phyloP scores from a whole-genome alignment of 2,797 vertebrate species.

The Microchirus variegatus region DNA sequence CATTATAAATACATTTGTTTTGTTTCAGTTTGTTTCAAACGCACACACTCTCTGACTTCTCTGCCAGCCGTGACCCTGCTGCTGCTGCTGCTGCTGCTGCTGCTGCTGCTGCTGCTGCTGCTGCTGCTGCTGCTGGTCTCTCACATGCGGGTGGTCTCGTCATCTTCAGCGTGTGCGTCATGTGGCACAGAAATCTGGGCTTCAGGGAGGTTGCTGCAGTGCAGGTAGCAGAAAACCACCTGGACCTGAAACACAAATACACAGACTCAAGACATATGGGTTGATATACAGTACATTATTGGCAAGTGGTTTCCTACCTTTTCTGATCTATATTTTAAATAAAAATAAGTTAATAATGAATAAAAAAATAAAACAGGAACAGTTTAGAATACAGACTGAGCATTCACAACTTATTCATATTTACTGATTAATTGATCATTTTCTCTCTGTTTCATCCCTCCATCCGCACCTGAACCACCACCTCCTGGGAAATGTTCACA shows the following conservation, averaged over 20 bases:
- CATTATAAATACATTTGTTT: constrained; percentile 62
- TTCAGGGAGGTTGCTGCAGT: constrained; percentile 74
- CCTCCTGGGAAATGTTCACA: constrained; percentile 81
- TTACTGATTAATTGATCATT: too few species aligned
- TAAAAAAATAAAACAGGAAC: too few species aligned
- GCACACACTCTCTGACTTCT: neutral
- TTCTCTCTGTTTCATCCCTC: neutral
- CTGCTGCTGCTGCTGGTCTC: constrained; percentile 59
- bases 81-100: constrained; percentile 54
- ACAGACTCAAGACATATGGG: constrained; percentile 4
- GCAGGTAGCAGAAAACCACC: constrained; percentile 78
- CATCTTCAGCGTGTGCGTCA: constrained; percentile 63
- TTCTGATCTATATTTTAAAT: too few species aligned
- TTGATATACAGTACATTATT: too few species aligned
- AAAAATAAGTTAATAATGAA: too few species aligned
- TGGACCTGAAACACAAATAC: constrained; percentile 72
- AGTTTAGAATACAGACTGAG: too few species aligned
- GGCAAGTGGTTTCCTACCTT: too few species aligned
- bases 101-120: constrained; percentile 61
- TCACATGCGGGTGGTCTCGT: constrained; percentile 73
- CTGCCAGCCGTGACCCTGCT: constrained; percentile 3
- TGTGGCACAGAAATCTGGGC: constrained; percentile 65
- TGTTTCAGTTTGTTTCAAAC: neutral
- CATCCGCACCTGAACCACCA: constrained; percentile 78
- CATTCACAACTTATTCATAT: too few species aligned